phyloP scores from a whole-genome alignment of 2,113 vertebrate genomes.

The Leptocoma aspasia region DNA sequence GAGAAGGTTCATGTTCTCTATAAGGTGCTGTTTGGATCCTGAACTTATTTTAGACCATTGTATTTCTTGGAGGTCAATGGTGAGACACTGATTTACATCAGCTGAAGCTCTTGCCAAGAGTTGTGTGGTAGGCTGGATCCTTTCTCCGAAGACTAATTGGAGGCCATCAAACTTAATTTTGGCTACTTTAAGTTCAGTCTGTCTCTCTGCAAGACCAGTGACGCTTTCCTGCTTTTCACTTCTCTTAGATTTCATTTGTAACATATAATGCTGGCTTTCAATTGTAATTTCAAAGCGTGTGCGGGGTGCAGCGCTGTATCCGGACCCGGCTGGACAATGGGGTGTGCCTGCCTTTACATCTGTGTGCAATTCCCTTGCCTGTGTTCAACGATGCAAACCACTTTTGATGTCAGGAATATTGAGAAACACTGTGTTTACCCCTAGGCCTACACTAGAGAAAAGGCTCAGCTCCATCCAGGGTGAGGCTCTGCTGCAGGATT shows the following conservation, averaged over 20 bases:
- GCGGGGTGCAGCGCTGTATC: background rate
- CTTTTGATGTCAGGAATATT: conserved; percentile 29
- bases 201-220: conserved; percentile 24
- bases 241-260: conserved; percentile 14
- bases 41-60: conserved; percentile 29
- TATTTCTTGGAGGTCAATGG: conserved; percentile 9
- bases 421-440: background rate
- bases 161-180: conserved; percentile 58
- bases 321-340: background rate
- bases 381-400: conserved; percentile 11
- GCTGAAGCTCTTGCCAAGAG: conserved; percentile 20
- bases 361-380: conserved; percentile 35
- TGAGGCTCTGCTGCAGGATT: background rate
- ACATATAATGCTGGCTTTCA: background rate
- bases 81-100: conserved; percentile 57
- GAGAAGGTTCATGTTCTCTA: conserved; percentile 29
- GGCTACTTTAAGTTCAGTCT: conserved; percentile 33
- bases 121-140: conserved; percentile 45
- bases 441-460: background rate
- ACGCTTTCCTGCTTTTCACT: conserved; percentile 42
- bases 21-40: conserved; percentile 49
- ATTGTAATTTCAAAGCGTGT: conserved; percentile 13
- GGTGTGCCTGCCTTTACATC: conserved; percentile 20
- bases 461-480: background rate
- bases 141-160: conserved; percentile 52